These are phyloP conservation scores for Pecten maximus DNA, from an alignment of 2,888 invertebrate species.

Conservation along the genomic window DNA sequence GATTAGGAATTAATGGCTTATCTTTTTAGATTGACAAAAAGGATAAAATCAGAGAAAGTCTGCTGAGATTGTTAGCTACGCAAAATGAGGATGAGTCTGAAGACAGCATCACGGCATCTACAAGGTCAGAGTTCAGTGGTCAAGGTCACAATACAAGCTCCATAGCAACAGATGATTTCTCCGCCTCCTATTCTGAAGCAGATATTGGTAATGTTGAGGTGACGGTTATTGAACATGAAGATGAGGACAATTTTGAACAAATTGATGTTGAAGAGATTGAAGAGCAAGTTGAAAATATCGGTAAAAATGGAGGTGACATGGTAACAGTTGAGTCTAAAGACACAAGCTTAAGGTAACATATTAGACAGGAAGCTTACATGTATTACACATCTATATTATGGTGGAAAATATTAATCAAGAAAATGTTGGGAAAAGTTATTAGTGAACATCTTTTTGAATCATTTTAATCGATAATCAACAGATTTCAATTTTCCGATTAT, in stretches of 20 bases:
- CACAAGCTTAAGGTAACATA: background rate
- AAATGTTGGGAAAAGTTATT: no score
- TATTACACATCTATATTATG: no score
- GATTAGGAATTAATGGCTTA: conserved; percentile 17
- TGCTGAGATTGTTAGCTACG: conserved; percentile 55
- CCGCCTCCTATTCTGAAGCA: background rate
- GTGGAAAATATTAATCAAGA: no score
- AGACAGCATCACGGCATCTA: conserved; percentile 45
- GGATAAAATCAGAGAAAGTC: conserved; percentile 58
- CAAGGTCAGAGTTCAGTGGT: conserved; percentile 42
- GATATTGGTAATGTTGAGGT: conserved; percentile 42
- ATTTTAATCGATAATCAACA: no score
- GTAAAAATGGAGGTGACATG: background rate
- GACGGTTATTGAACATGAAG: conserved; percentile 40
- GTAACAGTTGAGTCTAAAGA: background rate
- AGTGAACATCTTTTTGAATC: no score
- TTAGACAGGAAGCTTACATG: no score
- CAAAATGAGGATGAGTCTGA: conserved; percentile 43
- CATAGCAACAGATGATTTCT: conserved; percentile 36
- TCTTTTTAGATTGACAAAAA: conserved; percentile 64
- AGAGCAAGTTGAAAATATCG: background rate
- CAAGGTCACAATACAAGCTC: conserved; percentile 31
- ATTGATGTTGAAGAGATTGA: conserved; percentile 40
- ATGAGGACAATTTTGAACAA: conserved; percentile 39
- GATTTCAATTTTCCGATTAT: no score